These are phyloP conservation scores for Thamnophis elegans DNA, from an alignment of 2,797 vertebrate genomes.

Conservation along the genomic window DNA sequence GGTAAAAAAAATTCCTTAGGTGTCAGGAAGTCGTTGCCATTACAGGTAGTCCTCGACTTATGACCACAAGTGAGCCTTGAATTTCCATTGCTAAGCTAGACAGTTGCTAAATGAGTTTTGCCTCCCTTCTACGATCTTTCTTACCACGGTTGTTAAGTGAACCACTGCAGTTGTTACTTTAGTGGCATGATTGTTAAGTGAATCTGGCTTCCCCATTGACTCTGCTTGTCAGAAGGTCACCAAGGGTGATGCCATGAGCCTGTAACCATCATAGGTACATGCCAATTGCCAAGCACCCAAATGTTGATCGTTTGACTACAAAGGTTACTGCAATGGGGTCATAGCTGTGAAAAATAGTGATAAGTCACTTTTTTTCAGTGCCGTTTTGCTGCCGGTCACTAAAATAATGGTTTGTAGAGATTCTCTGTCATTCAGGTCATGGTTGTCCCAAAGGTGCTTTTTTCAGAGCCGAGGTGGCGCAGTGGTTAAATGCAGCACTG, in stretches of 20 bases:
- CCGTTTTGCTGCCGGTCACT: neutral
- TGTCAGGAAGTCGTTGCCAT: neutral
- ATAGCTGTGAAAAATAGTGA: neutral
- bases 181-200: neutral
- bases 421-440: too few species aligned
- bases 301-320: neutral
- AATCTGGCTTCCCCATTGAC: neutral
- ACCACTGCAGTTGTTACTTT: neutral
- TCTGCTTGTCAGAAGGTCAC: neutral
- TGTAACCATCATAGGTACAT: neutral
- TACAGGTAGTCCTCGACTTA: neutral
- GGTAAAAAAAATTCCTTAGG: too few species aligned
- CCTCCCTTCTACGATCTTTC: too few species aligned
- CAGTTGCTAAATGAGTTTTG: neutral
- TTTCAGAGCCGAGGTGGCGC: too few species aligned
- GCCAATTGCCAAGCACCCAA: neutral
- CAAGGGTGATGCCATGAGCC: neutral
- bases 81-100: neutral
- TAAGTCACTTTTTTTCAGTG: neutral
- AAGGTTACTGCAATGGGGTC: too few species aligned
- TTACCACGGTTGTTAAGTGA: neutral
- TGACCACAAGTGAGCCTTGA: neutral
- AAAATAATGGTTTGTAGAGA: neutral
- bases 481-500: too few species aligned
- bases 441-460: too few species aligned